Conservation (phyloP, 2,113 vertebrate species). For the Lagopus leucura region DNA sequence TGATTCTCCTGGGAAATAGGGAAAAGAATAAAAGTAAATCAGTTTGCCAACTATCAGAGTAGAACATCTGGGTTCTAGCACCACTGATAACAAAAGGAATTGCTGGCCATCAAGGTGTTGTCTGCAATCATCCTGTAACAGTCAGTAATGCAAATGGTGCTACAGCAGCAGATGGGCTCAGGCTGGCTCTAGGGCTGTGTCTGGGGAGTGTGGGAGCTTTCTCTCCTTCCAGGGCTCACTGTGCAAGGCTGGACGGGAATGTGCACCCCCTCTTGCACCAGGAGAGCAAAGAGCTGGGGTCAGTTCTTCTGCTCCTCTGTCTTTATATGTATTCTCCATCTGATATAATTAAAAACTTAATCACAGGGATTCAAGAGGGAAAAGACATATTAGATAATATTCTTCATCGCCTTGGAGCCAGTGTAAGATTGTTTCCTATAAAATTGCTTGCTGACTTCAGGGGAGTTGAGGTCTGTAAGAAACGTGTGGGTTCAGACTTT, state of each 20-base stretch:
- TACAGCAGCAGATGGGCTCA: background rate
- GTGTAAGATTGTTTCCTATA: background rate
- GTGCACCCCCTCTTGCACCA: rapidly evolving
- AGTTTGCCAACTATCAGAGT: background rate
- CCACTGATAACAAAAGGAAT: background rate
- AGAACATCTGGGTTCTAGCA: background rate
- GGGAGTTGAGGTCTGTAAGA: background rate
- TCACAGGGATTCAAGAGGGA: background rate
- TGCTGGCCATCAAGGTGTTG: background rate
- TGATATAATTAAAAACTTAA: background rate
- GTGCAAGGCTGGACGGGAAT: background rate
- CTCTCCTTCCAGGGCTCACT: background rate
- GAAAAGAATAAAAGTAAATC: background rate
- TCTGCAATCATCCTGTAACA: rapidly evolving
- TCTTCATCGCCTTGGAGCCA: background rate
- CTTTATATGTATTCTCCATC: background rate
- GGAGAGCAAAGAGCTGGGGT: background rate
- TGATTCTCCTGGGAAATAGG: background rate
- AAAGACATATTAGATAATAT: slow-evolving; percentile 24
- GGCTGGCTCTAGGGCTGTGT: rapidly evolving
- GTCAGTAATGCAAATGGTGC: rapidly evolving
- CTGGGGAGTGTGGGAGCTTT: background rate
- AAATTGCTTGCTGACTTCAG: background rate
- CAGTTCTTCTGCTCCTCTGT: background rate
- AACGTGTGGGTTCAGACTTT: background rate